Conservation (phyloP, 2,113 vertebrate species). For the Chaenogobius annularis region DNA sequence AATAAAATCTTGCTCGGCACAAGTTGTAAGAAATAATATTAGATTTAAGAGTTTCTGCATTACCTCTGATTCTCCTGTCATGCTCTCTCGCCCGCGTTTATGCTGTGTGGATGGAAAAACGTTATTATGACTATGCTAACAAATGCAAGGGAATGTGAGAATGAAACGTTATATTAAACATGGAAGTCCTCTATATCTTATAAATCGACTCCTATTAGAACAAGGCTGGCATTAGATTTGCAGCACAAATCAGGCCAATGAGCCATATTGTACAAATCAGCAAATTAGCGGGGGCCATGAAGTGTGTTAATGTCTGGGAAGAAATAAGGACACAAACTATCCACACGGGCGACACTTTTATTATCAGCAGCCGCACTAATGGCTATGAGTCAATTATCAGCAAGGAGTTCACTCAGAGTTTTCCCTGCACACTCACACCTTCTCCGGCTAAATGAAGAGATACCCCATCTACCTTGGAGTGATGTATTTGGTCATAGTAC, state of each 20-base stretch:
- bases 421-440: slow-evolving; percentile 66
- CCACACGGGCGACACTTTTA: slow-evolving; percentile 76
- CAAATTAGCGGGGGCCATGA: slow-evolving; percentile 82
- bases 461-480: slow-evolving; percentile 62
- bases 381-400: slow-evolving; percentile 79
- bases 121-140: slow-evolving; percentile 75
- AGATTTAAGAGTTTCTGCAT: slow-evolving; percentile 62
- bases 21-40: slow-evolving; percentile 60
- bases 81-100: slow-evolving; percentile 59
- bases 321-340: slow-evolving; percentile 77
- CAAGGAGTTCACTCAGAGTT: slow-evolving; percentile 78
- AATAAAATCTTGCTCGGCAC: slow-evolving; percentile 55
- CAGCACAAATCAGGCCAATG: slow-evolving; percentile 80
- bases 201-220: slow-evolving; percentile 78
- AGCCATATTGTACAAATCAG: slow-evolving; percentile 83
- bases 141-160: slow-evolving; percentile 68
- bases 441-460: slow-evolving; percentile 65
- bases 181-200: slow-evolving; percentile 71
- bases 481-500: slow-evolving; percentile 75
- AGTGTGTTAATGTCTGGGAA: slow-evolving; percentile 80
- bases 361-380: slow-evolving; percentile 77
- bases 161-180: slow-evolving; percentile 76
- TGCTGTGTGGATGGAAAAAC: slow-evolving; percentile 62
- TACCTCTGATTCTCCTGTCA: slow-evolving; percentile 61
- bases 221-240: slow-evolving; percentile 76